These are phyloP conservation scores for Cyrtonyx montezumae DNA, from an alignment of 2,113 vertebrate genomes.

Conservation along the genomic window DNA sequence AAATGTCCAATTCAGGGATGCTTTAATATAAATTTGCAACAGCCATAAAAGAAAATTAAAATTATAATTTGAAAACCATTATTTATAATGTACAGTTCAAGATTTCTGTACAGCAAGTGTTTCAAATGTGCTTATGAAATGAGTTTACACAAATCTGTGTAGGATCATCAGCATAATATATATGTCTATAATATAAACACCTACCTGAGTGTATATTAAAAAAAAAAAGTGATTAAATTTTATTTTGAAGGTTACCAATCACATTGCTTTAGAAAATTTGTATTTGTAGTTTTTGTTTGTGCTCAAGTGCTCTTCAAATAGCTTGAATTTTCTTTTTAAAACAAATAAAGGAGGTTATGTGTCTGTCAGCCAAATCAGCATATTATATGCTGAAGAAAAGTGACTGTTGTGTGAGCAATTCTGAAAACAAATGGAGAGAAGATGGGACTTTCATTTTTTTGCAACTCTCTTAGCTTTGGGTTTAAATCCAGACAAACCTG, in stretches of 20 bases:
- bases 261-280: background rate
- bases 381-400: background rate
- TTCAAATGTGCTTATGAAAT: background rate
- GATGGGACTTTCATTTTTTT: background rate
- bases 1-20: constrained; percentile 41
- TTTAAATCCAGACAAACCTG: background rate
- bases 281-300: background rate
- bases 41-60: constrained; percentile 56
- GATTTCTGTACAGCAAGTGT: background rate
- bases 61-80: constrained; percentile 43
- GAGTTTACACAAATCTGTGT: background rate
- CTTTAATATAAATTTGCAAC: constrained; percentile 57
- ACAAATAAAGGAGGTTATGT: background rate
- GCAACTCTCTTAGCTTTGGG: background rate
- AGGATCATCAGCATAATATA: background rate
- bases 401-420: background rate
- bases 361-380: background rate
- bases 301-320: background rate
- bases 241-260: background rate
- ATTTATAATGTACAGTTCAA: constrained; percentile 16
- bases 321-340: background rate
- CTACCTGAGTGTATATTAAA: background rate
- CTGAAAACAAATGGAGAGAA: background rate
- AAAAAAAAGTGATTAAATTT: background rate
- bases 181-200: background rate